Evolutionary conservation across 2,113 vertebrate species (phyloP).

Genomic region (Poecilia latipinna): DNA sequence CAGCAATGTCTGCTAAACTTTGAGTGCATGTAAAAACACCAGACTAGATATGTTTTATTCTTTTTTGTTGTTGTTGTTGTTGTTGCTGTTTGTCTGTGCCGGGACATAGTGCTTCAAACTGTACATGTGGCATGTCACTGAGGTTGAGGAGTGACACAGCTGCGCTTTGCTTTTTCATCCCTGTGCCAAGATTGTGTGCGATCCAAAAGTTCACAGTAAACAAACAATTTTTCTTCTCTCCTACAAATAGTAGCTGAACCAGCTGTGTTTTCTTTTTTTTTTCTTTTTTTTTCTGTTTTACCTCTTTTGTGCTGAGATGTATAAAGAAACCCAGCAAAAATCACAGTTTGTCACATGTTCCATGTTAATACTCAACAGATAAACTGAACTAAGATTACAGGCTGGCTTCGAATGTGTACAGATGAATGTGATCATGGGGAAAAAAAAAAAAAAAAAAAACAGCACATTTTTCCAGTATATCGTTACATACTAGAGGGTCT

Average conservation of each 20-base stretch:
- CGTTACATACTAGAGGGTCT: slow-evolving; percentile 1
- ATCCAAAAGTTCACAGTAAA: slow-evolving; percentile 20
- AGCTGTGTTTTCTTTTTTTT: background rate
- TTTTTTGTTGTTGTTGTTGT: slow-evolving; percentile 7
- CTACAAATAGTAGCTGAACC: background rate
- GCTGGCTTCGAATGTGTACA: slow-evolving; percentile 1
- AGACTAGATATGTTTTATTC: slow-evolving; percentile 19
- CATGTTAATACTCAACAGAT: background rate
- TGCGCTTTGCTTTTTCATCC: slow-evolving; percentile 17
- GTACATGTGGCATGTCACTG: slow-evolving; percentile 23
- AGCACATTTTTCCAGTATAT: slow-evolving; percentile 14
- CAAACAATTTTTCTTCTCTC: slow-evolving; percentile 17
- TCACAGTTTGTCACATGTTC: background rate
- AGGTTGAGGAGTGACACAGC: slow-evolving; percentile 1
- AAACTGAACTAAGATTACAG: slow-evolving; percentile 3
- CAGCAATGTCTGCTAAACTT: slow-evolving; percentile 20
- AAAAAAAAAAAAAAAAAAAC: slow-evolving; percentile 3
- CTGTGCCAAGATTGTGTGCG: background rate
- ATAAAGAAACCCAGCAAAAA: slow-evolving; percentile 7
- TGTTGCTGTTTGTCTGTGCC: slow-evolving; percentile 5
- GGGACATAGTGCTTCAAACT: slow-evolving; percentile 6
- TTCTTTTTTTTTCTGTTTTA: background rate
- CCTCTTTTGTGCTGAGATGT: slow-evolving; percentile 2
- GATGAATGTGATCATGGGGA: slow-evolving; percentile 1
- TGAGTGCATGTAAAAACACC: slow-evolving; percentile 51